Evolutionary conservation across 64 coral and sea anemone genomes (phyloP), one percentile per base, ranked within the genome.

Genomic region (Acropora yongei): DNA sequence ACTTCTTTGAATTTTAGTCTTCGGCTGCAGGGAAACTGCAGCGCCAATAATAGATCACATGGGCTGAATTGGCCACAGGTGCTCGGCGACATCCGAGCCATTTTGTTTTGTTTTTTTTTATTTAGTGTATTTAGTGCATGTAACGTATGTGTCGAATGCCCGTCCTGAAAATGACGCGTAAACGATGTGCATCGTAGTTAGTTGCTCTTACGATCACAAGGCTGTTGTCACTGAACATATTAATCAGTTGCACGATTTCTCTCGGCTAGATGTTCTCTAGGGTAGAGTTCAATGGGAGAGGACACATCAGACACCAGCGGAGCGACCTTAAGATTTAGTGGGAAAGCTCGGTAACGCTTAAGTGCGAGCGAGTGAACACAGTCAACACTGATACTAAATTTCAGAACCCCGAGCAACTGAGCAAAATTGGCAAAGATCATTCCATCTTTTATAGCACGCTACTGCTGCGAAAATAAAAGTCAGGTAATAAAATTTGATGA

Each of bases 61-160:
- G 17, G 72, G 30, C 30, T 30, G 30, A 30, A 30, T 30, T 30
- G 30, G 30, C 30, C 30, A 63, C 79, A 82, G 79, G 53, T 82
- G 78, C 57, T 8, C 5, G 14, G 40, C 6, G 5, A 4, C 18
- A 67, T 83, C 10, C 43, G 18, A 48, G 46, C 47, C 43, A 5
- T 71, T 85, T 72, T 48, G 30, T 30, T 85, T 48, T 85, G 63
- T 44, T 49, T 6, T 85, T 6, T 85, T 71, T 65, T 49, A 67
- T 85, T 49, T 61, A 72, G 9, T 71, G 3, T 48, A 30, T 48
- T 30, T 3, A 72, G 72, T 18, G 16, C 42, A 85, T 71, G 46
- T 72, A 18, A 85, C 63, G 68, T 19, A 30, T 85, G 43, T 85
- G 63, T 71, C 65, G 72, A 85, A 85, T 85, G 65, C 17, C 82